phyloP scores from a whole-genome alignment of 2,113 vertebrate genomes.

The pig (Sus scrofa) region DNA sequence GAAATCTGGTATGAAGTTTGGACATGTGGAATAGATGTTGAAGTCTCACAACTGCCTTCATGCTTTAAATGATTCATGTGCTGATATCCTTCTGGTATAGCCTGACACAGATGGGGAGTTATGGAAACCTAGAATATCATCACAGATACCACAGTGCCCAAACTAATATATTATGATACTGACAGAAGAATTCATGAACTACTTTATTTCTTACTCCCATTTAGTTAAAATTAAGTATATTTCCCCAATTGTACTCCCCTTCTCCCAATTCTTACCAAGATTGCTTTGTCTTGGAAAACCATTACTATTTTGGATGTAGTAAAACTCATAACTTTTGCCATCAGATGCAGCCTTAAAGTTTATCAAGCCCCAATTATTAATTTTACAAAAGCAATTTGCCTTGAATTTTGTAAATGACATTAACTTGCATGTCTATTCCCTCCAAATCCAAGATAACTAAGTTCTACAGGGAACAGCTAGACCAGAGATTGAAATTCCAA shows the following conservation, averaged over 20 bases:
- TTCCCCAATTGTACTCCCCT: neutral
- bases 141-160: conserved; percentile 59
- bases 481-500: neutral
- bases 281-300: neutral
- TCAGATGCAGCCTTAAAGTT: neutral
- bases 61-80: conserved; percentile 64
- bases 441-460: neutral
- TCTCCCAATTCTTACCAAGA: neutral
- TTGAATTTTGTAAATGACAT: neutral
- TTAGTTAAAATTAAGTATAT: conserved; percentile 50
- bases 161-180: conserved; percentile 53
- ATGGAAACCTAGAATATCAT: conserved; percentile 58
- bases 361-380: neutral
- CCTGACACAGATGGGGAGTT: conserved; percentile 75
- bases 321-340: neutral
- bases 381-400: neutral
- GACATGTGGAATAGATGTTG: conserved; percentile 60
- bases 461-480: neutral
- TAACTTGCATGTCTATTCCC: neutral
- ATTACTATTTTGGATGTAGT: conserved; percentile 26
- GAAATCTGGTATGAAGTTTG: conserved; percentile 47
- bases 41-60: conserved; percentile 64
- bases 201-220: conserved; percentile 47
- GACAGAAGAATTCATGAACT: conserved; percentile 27
- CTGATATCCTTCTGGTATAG: conserved; percentile 36